Evolutionary conservation across 2,888 invertebrate genomes (phyloP).

Genomic region (Philhelius pedissequus): DNA sequence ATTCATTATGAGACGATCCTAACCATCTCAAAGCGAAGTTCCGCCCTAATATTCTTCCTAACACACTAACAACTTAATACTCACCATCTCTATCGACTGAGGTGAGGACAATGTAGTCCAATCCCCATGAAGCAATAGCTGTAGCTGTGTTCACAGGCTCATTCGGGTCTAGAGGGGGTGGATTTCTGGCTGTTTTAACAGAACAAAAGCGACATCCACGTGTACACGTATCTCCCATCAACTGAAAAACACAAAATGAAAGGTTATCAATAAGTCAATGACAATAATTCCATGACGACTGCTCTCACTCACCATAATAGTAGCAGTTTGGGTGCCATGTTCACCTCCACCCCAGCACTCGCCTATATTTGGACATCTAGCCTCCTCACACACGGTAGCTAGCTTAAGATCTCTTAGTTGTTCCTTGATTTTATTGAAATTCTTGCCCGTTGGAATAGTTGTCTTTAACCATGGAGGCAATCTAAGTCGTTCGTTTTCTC

Average conservation of each 20-base stretch:
- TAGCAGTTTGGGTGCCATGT: slow-evolving; percentile 97
- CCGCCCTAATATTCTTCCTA: no score
- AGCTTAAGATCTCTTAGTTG: slow-evolving; percentile 91
- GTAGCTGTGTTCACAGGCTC: slow-evolving; percentile 96
- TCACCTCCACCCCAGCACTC: slow-evolving; percentile 99
- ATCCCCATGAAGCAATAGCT: slow-evolving; percentile 95
- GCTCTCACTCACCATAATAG: slow-evolving; percentile 91
- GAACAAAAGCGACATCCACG: slow-evolving; percentile 99
- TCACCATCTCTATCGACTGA: slow-evolving; percentile 98
- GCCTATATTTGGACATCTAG: slow-evolving; percentile 98
- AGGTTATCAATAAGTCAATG: slow-evolving; percentile 71
- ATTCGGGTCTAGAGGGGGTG: slow-evolving; percentile 91
- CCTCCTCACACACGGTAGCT: slow-evolving; percentile 98
- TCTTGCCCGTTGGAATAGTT: slow-evolving; percentile 92
- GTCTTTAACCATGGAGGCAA: slow-evolving; percentile 98
- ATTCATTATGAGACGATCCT: no score
- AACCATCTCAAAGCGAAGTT: no score
- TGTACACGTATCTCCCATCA: slow-evolving; percentile 99
- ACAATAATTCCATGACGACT: not conserved
- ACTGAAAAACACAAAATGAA: slow-evolving; percentile 79
- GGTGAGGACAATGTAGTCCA: slow-evolving; percentile 98
- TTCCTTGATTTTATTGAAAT: slow-evolving; percentile 90
- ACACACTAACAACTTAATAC: not conserved
- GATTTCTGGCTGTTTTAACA: slow-evolving; percentile 95
- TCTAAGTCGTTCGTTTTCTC: slow-evolving; percentile 87